Evolutionary conservation across 2,888 invertebrate species (phyloP).

Genomic region (Siphlonurus alternatus): DNA sequence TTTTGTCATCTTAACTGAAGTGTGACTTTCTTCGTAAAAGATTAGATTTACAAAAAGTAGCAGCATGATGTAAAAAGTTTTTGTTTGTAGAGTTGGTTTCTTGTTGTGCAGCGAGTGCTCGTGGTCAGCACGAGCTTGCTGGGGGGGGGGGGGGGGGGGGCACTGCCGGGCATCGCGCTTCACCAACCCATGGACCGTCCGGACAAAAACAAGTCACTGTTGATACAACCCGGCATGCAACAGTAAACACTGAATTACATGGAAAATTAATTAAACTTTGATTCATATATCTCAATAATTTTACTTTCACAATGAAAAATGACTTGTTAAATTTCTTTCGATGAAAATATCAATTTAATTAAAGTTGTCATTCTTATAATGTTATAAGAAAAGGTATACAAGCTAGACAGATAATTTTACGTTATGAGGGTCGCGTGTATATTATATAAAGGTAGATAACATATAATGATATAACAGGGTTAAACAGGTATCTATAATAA

Average conservation of each 20-base stretch:
- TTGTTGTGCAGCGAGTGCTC: background rate
- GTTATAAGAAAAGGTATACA: too few species aligned
- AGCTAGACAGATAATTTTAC: too few species aligned
- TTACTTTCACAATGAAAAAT: too few species aligned
- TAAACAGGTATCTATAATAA: background rate
- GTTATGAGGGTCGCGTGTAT: background rate
- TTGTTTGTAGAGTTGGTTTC: background rate
- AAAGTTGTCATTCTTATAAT: too few species aligned
- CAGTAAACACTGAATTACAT: too few species aligned
- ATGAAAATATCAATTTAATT: too few species aligned
- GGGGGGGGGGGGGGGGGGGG: background rate
- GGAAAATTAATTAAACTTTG: too few species aligned
- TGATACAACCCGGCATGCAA: too few species aligned
- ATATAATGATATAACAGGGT: background rate
- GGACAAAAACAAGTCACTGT: too few species aligned
- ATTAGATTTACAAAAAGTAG: background rate
- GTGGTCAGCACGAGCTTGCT: background rate
- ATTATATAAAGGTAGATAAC: background rate
- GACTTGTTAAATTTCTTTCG: too few species aligned
- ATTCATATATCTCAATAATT: too few species aligned
- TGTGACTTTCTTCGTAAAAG: background rate
- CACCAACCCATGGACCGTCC: background rate
- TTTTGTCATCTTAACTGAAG: background rate
- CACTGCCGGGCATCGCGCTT: background rate
- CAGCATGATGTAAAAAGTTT: background rate